A percentile compares a stretch with the other conserved stretches of the same genome.
Conservation (phyloP, 2,113 vertebrate species). For the Eurystomus gularis region DNA sequence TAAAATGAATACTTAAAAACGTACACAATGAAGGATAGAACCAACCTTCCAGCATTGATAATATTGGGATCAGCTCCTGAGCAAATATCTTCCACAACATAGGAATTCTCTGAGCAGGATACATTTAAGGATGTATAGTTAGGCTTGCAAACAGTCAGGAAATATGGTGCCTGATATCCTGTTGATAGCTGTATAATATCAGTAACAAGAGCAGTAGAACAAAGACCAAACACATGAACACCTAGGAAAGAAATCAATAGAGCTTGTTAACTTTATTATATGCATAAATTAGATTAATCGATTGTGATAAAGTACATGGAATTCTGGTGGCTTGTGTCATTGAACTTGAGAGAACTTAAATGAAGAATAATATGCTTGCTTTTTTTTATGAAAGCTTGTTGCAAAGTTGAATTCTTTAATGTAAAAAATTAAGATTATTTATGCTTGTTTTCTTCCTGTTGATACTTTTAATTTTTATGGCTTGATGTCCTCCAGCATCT, state of each 20-base stretch:
- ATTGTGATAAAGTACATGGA: not conserved
- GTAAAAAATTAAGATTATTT: not conserved
- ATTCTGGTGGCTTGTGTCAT: not conserved
- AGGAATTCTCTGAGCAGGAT: constrained; percentile 93
- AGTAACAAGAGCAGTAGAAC: constrained; percentile 94
- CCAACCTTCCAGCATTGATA: constrained; percentile 94
- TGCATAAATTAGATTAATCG: not conserved
- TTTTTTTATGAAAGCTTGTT: not conserved
- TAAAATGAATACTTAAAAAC: not conserved
- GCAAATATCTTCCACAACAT: constrained; percentile 94
- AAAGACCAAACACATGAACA: constrained; percentile 94
- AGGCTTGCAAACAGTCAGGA: constrained; percentile 97
- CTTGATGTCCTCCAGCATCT: not conserved
- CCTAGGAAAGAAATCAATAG: constrained; percentile 73
- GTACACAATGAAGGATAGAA: not conserved
- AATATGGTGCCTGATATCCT: constrained; percentile 94
- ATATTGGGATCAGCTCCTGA: constrained; percentile 85
- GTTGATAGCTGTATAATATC: constrained; percentile 96
- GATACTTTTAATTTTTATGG: not conserved
- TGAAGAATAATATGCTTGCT: not conserved
- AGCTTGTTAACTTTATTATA: not conserved
- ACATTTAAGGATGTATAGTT: constrained; percentile 93
- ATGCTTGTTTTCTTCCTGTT: not conserved
- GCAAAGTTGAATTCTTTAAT: not conserved
- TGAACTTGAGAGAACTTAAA: not conserved